These are phyloP conservation scores for Eupithecia exiguata DNA, from an alignment of 2,888 invertebrate species.

Conservation along the genomic window DNA sequence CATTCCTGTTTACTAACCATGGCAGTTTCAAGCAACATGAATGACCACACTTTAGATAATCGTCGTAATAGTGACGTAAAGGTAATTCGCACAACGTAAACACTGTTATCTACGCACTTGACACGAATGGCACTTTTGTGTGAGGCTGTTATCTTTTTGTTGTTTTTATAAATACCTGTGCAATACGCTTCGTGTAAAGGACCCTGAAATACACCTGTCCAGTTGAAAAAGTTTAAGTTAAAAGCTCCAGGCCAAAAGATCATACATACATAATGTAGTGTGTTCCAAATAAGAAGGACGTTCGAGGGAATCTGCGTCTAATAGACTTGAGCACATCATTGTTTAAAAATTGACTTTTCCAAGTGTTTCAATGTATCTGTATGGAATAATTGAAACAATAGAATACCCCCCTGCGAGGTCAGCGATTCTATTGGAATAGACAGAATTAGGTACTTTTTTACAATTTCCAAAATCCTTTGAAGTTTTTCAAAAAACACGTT, in stretches of 20 bases:
- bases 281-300: no score
- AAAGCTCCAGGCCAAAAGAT: neutral
- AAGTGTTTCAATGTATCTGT: no score
- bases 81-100: slow-evolving; percentile 11
- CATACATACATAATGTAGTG: no score
- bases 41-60: neutral
- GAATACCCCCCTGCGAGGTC: neutral
- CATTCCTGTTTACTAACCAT: neutral
- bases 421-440: neutral
- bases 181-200: neutral
- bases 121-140: neutral
- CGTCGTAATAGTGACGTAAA: slow-evolving; percentile 4
- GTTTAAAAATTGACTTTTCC: no score
- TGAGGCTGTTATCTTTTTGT: neutral
- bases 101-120: slow-evolving; percentile 6
- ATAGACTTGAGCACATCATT: neutral
- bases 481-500: no score
- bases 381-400: no score
- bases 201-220: neutral
- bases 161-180: neutral
- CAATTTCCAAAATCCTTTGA: no score
- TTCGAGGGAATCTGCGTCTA: neutral
- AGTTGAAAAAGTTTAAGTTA: neutral
- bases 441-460: no score
- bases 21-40: neutral